Percentiles rank a stretch among this genome's conserved stretches.
These are phyloP conservation scores for Tachysurus vachellii DNA, from an alignment of 2,113 vertebrate genomes.

Conservation along the genomic window DNA sequence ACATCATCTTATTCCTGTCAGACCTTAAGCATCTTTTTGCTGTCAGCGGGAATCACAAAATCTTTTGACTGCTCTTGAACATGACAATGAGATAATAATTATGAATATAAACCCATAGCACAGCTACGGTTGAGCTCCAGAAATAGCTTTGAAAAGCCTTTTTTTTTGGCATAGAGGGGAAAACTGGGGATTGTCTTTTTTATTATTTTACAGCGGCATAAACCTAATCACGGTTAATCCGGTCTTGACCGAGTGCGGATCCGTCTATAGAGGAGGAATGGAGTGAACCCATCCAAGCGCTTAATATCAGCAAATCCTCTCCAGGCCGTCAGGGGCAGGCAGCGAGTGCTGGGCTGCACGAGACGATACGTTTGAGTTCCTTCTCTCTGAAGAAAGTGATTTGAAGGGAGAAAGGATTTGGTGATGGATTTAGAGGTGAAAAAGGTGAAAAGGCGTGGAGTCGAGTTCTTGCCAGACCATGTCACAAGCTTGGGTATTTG, in stretches of 20 bases:
- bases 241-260: conserved; percentile 49
- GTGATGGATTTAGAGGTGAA: conserved; percentile 22
- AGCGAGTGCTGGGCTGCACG: conserved; percentile 45
- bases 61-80: not conserved
- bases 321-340: conserved; percentile 45
- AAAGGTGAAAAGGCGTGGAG: conserved; percentile 25
- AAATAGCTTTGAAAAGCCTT: not conserved
- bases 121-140: not conserved
- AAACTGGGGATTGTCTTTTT: not conserved
- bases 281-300: conserved; percentile 39
- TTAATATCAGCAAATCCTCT: conserved; percentile 49
- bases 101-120: not conserved
- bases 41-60: not conserved
- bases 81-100: conserved; percentile 16
- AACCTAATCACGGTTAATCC: conserved; percentile 65
- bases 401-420: not conserved
- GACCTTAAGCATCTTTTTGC: not conserved
- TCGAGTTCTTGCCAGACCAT: not conserved
- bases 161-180: not conserved
- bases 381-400: conserved; percentile 11
- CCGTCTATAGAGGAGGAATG: conserved; percentile 58
- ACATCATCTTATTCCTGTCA: not conserved
- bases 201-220: conserved; percentile 57
- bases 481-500: not conserved
- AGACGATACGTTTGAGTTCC: conserved; percentile 50